phyloP scores from a whole-genome alignment of 2,113 vertebrate genomes.

The Clarias gariepinus region DNA sequence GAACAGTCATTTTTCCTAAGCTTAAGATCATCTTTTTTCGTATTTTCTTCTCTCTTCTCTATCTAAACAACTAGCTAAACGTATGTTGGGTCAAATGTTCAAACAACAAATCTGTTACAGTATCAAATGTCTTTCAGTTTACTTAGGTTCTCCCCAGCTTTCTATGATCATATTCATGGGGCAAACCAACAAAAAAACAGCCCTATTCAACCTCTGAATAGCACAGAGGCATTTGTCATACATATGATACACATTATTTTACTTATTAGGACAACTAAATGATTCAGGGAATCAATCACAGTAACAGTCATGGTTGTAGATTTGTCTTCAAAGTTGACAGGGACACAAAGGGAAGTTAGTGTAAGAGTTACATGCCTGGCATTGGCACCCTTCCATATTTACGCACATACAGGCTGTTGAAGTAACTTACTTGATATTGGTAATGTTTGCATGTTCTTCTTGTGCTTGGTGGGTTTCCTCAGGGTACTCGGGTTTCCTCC shows the following conservation, averaged over 20 bases:
- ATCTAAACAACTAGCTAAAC: neutral
- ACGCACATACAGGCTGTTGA: neutral
- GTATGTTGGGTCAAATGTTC: neutral
- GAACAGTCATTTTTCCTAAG: constrained; percentile 12
- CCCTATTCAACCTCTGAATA: neutral
- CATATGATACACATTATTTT: constrained; percentile 1
- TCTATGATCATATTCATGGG: neutral
- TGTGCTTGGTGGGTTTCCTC: no score
- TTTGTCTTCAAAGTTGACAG: constrained; percentile 6
- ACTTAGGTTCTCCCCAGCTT: neutral
- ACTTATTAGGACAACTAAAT: neutral
- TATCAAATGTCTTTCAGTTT: neutral
- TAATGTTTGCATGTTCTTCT: neutral
- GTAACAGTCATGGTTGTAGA: neutral
- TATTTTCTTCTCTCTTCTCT: neutral
- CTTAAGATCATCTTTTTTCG: neutral
- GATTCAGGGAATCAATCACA: neutral
- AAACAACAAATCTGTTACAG: neutral
- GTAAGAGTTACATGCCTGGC: neutral
- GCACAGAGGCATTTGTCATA: neutral
- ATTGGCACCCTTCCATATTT: neutral
- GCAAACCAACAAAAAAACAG: neutral
- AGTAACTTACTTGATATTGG: neutral
- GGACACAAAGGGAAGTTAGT: neutral
- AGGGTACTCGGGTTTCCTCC: no score